Evolutionary conservation across 2,888 invertebrate species (phyloP), one percentile per base, ranked within the genome.

Genomic region (Eucriotettix oculatus): DNA sequence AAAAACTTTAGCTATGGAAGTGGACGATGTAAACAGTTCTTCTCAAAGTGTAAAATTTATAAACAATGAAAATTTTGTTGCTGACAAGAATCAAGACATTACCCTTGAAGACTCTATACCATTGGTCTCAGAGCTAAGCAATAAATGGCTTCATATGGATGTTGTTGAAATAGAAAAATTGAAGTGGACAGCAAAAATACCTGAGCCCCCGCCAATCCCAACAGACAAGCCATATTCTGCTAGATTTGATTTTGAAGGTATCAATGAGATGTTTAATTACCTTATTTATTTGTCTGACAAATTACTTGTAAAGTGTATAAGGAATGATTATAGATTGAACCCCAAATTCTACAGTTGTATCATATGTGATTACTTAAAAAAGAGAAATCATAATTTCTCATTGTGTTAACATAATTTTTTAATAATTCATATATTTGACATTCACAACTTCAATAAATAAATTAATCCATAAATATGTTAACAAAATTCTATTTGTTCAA

Each of bases 61-160:
- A 29, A n/a, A n/a, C n/a, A n/a, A n/a, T n/a, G n/a, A n/a, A n/a
- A n/a, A n/a, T n/a, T n/a, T n/a, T n/a, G 10, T 56, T 42, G 53
- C 57, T 52, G 44, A 14, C n/a, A 40, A 14, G 11, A 14, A 14
- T 55, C 10, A 29, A 12, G 29, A 29, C 1, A 14, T 40, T 10
- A 55, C 55, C 1, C n/a, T n/a, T 29, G 42, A 14, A 11, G 17
- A 17, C 10, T 41, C n/a, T 11, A 41, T 55, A 14, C 10, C 43
- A 3, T 10, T 48, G 40, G 11, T 29, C 11, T 11, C 17, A 2
- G 42, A 84, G 29, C 75, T 81, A 63, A 72, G 83, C 0, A 79
- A 83, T 62, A 81, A 84, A 56, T 94, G 91, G 90, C 71, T 92
- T 1, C 82, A 94, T 71, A 95, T 95, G 81, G 82, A 90, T 71